These are phyloP conservation scores for Meganola albula DNA, from an alignment of 2,888 invertebrate species.

Conservation along the genomic window DNA sequence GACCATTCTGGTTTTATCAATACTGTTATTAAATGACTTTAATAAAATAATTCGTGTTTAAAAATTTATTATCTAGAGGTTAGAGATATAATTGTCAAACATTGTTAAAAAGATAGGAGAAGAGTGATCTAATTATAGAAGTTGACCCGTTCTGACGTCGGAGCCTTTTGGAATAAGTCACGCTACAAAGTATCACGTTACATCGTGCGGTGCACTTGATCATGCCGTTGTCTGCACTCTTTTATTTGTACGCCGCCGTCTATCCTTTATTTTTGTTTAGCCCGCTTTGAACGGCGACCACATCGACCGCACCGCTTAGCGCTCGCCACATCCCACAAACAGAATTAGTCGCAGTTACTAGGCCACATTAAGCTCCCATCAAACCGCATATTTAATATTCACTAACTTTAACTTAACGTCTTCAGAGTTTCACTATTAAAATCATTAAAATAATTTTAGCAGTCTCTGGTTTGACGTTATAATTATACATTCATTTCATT, in stretches of 20 bases:
- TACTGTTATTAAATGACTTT: too few relatives aligned
- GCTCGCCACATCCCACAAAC: slow-evolving; percentile 41
- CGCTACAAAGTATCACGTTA: slow-evolving; percentile 64
- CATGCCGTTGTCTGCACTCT: slow-evolving; percentile 62
- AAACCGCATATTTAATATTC: slow-evolving; percentile 48
- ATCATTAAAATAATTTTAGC: slow-evolving; percentile 28
- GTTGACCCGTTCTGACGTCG: slow-evolving; percentile 33
- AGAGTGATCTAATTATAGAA: slow-evolving; percentile 54
- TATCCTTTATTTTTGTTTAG: slow-evolving; percentile 50
- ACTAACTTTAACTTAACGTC: slow-evolving; percentile 37
- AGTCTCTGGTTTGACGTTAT: slow-evolving; percentile 22
- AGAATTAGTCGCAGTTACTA: slow-evolving; percentile 39
- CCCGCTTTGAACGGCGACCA: slow-evolving; percentile 56
- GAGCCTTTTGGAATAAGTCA: slow-evolving; percentile 47
- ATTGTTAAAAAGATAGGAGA: too few relatives aligned
- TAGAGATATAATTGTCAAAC: slow-evolving; percentile 15
- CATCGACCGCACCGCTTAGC: slow-evolving; percentile 59
- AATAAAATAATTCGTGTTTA: too few relatives aligned
- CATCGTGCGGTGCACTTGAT: slow-evolving; percentile 70
- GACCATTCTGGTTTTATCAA: too few relatives aligned
- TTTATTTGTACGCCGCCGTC: slow-evolving; percentile 55
- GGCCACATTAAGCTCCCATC: slow-evolving; percentile 32
- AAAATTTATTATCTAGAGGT: too few relatives aligned
- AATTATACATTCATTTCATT: slow-evolving; percentile 29
- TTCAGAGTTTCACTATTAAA: slow-evolving; percentile 28